phyloP scores from a whole-genome alignment of 2,113 vertebrate species.

The Pogonocichla stellata region DNA sequence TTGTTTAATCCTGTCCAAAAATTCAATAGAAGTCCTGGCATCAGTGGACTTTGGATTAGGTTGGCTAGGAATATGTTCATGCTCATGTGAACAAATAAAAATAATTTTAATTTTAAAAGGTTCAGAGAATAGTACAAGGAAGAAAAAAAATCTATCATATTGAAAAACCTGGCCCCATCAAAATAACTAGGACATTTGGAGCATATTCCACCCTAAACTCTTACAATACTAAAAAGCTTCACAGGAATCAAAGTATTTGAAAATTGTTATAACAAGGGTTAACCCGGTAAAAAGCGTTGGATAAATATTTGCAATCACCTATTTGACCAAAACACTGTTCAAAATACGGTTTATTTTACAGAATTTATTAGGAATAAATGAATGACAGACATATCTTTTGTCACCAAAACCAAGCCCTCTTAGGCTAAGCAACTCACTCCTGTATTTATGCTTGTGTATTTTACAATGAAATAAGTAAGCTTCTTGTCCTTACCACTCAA shows the following conservation, averaged over 20 bases:
- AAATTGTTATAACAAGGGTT: background rate
- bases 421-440: background rate
- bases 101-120: background rate
- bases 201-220: background rate
- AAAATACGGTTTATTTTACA: background rate
- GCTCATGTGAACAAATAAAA: background rate
- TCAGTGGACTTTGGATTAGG: background rate
- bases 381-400: background rate
- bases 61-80: rapidly evolving
- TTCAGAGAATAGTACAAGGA: background rate
- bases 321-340: background rate
- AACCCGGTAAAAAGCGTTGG: background rate
- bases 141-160: background rate
- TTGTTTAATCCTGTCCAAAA: background rate
- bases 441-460: background rate
- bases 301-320: background rate
- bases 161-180: background rate
- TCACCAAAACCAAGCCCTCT: background rate
- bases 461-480: background rate
- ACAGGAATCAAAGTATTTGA: background rate
- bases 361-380: background rate
- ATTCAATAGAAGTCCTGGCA: background rate
- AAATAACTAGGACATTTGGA: background rate
- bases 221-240: background rate
- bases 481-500: background rate